A percentile compares a stretch with the other conserved stretches of the same genome.
Conservation (phyloP, 2,113 vertebrate species). For the Poicephalus meyeri region DNA sequence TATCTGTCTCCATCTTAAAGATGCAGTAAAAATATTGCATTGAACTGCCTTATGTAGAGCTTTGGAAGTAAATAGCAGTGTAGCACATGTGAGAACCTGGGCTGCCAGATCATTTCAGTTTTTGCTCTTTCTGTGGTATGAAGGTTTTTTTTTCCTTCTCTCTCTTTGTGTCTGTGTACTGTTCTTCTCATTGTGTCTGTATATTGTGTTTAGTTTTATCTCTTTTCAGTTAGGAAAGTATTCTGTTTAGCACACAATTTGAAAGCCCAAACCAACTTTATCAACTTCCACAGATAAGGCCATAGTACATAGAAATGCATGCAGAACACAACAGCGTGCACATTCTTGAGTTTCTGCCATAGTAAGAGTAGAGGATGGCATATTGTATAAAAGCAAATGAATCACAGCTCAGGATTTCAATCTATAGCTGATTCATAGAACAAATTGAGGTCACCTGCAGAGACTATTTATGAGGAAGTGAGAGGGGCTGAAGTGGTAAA, state of each 20-base stretch:
- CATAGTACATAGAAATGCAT: neutral
- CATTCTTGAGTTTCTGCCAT: neutral
- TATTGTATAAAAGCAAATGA: constrained; percentile 36
- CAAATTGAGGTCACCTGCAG: constrained; percentile 59
- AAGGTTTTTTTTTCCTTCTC: neutral
- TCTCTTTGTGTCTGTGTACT: neutral
- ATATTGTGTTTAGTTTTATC: constrained; percentile 10
- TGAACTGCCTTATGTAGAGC: neutral
- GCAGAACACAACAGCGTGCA: neutral
- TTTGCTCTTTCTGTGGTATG: neutral
- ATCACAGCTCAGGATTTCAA: constrained; percentile 50
- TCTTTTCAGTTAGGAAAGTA: neutral
- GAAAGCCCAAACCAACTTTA: constrained; percentile 40
- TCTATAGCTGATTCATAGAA: constrained; percentile 44
- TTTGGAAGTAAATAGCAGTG: neutral
- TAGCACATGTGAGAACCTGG: neutral
- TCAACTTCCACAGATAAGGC: constrained; percentile 30
- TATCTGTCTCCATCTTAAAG: neutral
- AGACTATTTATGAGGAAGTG: constrained; percentile 19
- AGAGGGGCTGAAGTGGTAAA: neutral
- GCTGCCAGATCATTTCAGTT: neutral
- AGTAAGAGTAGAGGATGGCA: neutral
- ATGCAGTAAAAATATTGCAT: neutral
- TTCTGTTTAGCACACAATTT: constrained; percentile 13
- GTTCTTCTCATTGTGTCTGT: neutral